Percentiles rank a stretch among this genome's conserved stretches.
These are phyloP conservation scores for Poecilia picta DNA, from an alignment of 2,797 vertebrate species.

Conservation along the genomic window DNA sequence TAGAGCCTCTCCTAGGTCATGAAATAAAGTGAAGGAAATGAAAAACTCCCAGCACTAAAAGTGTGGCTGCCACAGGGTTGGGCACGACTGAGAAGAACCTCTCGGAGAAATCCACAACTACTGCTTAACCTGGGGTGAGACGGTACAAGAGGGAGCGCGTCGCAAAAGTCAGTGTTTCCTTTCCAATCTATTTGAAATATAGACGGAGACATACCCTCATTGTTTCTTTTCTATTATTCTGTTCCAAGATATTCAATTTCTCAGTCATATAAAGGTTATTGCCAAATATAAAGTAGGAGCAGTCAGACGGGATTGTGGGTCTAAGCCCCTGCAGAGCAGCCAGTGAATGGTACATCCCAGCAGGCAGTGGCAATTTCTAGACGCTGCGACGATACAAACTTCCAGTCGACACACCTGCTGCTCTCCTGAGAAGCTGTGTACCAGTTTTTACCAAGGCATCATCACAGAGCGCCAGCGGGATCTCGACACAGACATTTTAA, in stretches of 20 bases:
- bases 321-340: neutral
- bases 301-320: slow-evolving; percentile 1
- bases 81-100: neutral
- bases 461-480: neutral
- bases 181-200: slow-evolving; percentile 7
- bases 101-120: neutral
- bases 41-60: neutral
- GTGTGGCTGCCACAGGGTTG: neutral
- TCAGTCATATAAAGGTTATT: slow-evolving; percentile 3
- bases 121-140: neutral
- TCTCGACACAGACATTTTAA: neutral
- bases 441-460: neutral
- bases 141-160: neutral
- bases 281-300: slow-evolving; percentile 1
- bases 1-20: neutral
- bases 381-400: too few species aligned
- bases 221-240: neutral
- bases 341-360: slow-evolving; percentile 3
- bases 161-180: neutral
- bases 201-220: neutral
- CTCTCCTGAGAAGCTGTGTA: neutral
- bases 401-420: slow-evolving; percentile 3
- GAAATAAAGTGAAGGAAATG: neutral
- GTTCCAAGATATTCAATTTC: neutral
- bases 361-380: neutral